Conservation (phyloP, 2,888 invertebrate genomes). For the Pardosa pseudoannulata region DNA sequence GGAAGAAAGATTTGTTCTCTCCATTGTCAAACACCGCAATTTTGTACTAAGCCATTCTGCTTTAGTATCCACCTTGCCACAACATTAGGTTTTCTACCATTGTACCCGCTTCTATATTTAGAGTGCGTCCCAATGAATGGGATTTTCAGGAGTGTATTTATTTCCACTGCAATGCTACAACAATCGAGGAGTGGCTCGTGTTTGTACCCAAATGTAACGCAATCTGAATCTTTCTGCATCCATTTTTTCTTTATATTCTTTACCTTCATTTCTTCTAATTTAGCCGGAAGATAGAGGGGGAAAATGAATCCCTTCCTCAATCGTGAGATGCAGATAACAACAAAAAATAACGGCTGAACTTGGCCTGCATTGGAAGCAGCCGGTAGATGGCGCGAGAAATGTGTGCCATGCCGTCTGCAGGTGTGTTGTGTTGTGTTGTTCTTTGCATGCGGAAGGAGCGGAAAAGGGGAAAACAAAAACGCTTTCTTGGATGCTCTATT, state of each 20-base stretch:
- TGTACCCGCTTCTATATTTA: conserved; percentile 37
- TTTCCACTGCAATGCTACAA: conserved; percentile 28
- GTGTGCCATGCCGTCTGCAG: conserved; percentile 58
- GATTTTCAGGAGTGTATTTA: not conserved
- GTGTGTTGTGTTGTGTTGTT: conserved; percentile 52
- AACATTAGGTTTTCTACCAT: conserved; percentile 47
- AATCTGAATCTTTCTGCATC: conserved; percentile 31
- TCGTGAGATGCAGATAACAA: conserved; percentile 4
- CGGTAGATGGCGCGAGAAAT: conserved; percentile 30
- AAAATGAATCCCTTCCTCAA: not conserved
- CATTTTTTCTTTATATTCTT: not conserved
- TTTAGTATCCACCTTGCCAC: conserved; percentile 8
- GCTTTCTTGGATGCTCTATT: conserved; percentile 38
- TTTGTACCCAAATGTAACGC: conserved; percentile 48
- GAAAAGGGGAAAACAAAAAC: conserved; percentile 19
- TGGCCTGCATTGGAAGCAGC: conserved; percentile 55
- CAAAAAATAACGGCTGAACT: conserved; percentile 55
- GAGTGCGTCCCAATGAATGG: not conserved
- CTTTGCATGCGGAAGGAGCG: conserved; percentile 26
- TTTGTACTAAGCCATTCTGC: conserved; percentile 14
- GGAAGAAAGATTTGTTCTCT: not conserved
- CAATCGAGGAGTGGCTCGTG: conserved; percentile 39
- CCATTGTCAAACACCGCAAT: conserved; percentile 55
- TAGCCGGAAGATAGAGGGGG: conserved; percentile 50
- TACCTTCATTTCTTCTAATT: conserved; percentile 44